Conservation (phyloP, 2,888 invertebrate species). For the Aleiodes testaceus region DNA sequence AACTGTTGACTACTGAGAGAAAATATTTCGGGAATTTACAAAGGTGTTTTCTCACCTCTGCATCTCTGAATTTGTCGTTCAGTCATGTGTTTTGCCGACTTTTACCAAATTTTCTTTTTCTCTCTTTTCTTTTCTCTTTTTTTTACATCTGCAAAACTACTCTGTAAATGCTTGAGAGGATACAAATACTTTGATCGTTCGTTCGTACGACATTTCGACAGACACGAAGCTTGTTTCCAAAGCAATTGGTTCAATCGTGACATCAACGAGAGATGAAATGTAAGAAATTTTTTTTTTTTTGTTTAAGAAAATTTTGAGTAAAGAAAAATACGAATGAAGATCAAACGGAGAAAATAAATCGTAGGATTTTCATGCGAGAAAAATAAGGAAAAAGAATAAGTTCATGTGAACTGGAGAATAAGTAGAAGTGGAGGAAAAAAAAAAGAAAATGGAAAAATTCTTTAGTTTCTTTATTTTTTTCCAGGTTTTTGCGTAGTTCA, state of each 20-base stretch:
- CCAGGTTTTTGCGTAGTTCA: constrained; percentile 88
- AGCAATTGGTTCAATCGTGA: constrained; percentile 45
- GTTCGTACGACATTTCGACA: constrained; percentile 42
- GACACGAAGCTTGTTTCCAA: constrained; percentile 41
- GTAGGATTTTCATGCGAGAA: neutral
- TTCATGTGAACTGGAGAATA: neutral
- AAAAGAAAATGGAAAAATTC: constrained; percentile 20
- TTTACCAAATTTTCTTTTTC: neutral
- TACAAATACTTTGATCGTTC: constrained; percentile 44
- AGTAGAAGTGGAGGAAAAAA: neutral
- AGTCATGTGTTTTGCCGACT: neutral
- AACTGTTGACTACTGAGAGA: constrained; percentile 27
- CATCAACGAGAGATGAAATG: constrained; percentile 41
- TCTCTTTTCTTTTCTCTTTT: neutral
- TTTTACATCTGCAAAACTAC: neutral
- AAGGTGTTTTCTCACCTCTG: constrained; percentile 19
- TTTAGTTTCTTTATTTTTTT: constrained; percentile 58
- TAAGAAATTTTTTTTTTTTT: too few species aligned
- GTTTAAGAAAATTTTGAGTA: neutral
- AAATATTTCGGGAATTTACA: constrained; percentile 40
- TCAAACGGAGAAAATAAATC: constrained; percentile 20
- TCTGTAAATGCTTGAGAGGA: constrained; percentile 26
- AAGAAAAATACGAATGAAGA: constrained; percentile 14
- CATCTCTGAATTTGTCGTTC: constrained; percentile 13
- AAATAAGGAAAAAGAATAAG: constrained; percentile 13